Evolutionary conservation across 2,797 vertebrate species (phyloP), one percentile per base, ranked within the genome.

Genomic region (Halcyon chelicuti): DNA sequence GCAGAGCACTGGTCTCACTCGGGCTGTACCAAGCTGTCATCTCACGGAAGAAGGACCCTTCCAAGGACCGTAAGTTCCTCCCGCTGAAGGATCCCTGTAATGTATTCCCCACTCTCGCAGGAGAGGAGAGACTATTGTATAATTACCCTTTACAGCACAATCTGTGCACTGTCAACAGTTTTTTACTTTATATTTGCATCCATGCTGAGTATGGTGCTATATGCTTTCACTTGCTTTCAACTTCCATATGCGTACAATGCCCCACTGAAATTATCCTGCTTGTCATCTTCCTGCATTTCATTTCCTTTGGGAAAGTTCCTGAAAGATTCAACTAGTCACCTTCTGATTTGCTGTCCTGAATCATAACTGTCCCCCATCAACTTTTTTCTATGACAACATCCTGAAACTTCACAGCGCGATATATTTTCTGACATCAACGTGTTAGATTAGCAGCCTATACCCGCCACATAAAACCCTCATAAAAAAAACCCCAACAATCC

Each of bases 121-220:
- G 12, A 76, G 51, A 19, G 19, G 46, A 81, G 12, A 37, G 25
- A 78, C 21, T 10, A 72, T 10, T 42, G 23, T 9, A 1, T 55
- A 73, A 73, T 54, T 55, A 55, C 14, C 35, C 58, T 65, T 47
- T 42, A 66, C 40, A 91, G 67, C 51, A 82, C 77, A 87, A 37
- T 62, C 73, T 92, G 77, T 76, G 74, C 63, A 28, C 71, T 63
- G 67, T 73, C 86, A 70, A 79, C 74, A 60, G 61, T 18, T 88
- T 86, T 86, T 74, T 5, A 40, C 25, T 90, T 77, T 63, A 75
- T 66, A 92, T 90, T 87, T 80, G 85, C 33, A 70, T 90, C 92
- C 88, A 17, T 65, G 77, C 71, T 87, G 77, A 91, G 80, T 62
- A 46, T 11, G 37, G 31, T 51, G 63, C 66, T 62, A 20, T 61